Evolutionary conservation across 2,888 invertebrate genomes (phyloP), one percentile per base, ranked within the genome.

Genomic region (Drosophila emarginata): DNA sequence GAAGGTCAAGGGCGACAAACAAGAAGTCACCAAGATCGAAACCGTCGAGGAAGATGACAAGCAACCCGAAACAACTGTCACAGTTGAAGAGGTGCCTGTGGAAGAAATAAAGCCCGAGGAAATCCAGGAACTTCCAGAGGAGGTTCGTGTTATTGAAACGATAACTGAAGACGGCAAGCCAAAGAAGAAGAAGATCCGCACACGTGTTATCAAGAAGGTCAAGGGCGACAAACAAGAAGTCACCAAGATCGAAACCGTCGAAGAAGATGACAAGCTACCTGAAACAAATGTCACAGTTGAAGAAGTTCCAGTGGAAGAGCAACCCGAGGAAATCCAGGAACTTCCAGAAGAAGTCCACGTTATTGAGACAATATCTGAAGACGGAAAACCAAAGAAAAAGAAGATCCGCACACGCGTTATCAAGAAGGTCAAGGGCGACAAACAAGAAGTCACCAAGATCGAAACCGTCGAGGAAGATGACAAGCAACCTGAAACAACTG

Each of bases 21-120:
- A 79, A 69, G 76, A 79, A 67, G 75, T 79, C 21, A 79, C 79
- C 5, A 79, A 74, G 63, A 79, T 77, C 51, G 72, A 77, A 67
- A 77, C 74, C 12, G 72, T 77, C 18, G 76, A 79, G 61, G 79
- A 79, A 64, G 79, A 79, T 6, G 76, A 74, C 26, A 77, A 71
- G 14, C 65, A 64, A 37, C 69, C 69, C 3, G 67, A 73, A 63
- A 62, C 76, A 4, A 78, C 78, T 6, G 78, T 78, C 0, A 78
- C 74, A 3, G 72, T 76, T 4, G 67, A 74, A 60, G 76, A 78
- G 40, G 32, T 54, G 32, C 65, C 76, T 0, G 9, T 71, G 2
- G 74, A 75, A 26, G 65, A 65, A 18, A 51, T 60, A 21, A 5
- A 36, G 4, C 56, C 65, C 0, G 67, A 72, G 63, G 61, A 70